phyloP scores from a whole-genome alignment of 2,888 invertebrate species.

The Himalopsyche kuldschensis region DNA sequence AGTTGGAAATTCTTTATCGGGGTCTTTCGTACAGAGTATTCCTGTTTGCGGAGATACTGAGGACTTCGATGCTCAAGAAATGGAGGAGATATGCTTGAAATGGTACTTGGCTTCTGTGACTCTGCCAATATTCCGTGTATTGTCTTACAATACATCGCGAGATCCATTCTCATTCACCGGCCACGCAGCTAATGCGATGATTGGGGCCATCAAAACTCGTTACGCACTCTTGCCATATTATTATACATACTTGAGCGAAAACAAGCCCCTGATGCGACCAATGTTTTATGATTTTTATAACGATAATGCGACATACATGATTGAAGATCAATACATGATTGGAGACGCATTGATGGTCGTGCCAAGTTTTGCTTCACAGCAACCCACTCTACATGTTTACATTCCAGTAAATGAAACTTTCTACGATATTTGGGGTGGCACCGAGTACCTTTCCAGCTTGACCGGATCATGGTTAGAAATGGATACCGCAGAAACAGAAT shows the following conservation, averaged over 20 bases:
- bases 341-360: slow-evolving; percentile 63
- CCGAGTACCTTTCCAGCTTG: slow-evolving; percentile 43
- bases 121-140: slow-evolving; percentile 62
- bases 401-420: slow-evolving; percentile 57
- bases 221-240: slow-evolving; percentile 62
- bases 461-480: slow-evolving; percentile 49
- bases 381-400: slow-evolving; percentile 54
- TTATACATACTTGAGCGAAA: slow-evolving; percentile 55
- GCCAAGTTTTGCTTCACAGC: slow-evolving; percentile 58
- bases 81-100: slow-evolving; percentile 61
- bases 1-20: slow-evolving; percentile 57
- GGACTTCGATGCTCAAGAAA: slow-evolving; percentile 47
- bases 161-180: slow-evolving; percentile 55
- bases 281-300: slow-evolving; percentile 66
- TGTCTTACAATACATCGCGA: slow-evolving; percentile 50
- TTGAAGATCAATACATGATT: slow-evolving; percentile 64
- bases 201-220: slow-evolving; percentile 53
- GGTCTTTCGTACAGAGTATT: slow-evolving; percentile 54
- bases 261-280: slow-evolving; percentile 61
- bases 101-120: slow-evolving; percentile 71
- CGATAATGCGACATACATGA: slow-evolving; percentile 50
- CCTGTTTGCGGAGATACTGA: slow-evolving; percentile 62
- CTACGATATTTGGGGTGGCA: slow-evolving; percentile 63
- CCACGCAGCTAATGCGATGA: slow-evolving; percentile 50
- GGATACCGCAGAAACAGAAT: slow-evolving; percentile 57